phyloP scores from a whole-genome alignment of 2,888 invertebrate species.

The Tineola bisselliella region DNA sequence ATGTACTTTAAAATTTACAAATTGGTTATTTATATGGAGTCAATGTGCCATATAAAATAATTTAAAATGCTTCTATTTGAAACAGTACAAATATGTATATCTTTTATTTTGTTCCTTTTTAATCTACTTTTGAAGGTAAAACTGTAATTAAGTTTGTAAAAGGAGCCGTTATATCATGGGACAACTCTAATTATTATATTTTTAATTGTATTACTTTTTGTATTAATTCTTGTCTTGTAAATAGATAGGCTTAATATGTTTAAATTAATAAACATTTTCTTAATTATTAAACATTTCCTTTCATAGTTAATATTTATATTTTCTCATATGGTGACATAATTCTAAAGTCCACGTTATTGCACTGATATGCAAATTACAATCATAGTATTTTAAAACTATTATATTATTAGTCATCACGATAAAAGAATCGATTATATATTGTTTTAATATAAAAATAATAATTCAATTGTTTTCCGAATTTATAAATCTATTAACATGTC shows the following conservation, averaged over 20 bases:
- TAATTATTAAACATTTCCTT: too few relatives aligned
- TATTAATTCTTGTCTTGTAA: slow-evolving; percentile 29
- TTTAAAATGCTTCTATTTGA: slow-evolving; percentile 7
- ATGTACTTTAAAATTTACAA: background rate
- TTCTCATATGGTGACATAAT: too few relatives aligned
- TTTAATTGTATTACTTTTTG: slow-evolving; percentile 22
- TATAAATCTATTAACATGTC: background rate
- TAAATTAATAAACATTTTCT: slow-evolving; percentile 2
- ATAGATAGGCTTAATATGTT: slow-evolving; percentile 29
- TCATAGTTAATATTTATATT: too few relatives aligned
- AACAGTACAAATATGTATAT: slow-evolving; percentile 25
- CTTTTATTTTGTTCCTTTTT: slow-evolving; percentile 4
- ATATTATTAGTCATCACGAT: too few relatives aligned
- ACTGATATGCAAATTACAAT: too few relatives aligned
- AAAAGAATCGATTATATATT: too few relatives aligned
- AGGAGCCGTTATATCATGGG: background rate
- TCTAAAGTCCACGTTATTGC: too few relatives aligned
- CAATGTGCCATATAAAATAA: slow-evolving; percentile 15
- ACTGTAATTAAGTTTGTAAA: background rate
- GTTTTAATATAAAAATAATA: too few relatives aligned
- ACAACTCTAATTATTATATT: background rate
- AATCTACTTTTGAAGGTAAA: background rate
- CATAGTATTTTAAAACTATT: too few relatives aligned
- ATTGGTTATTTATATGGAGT: slow-evolving; percentile 16
- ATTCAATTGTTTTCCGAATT: too few relatives aligned